A percentile compares a stretch with the other conserved stretches of the same genome.
Evolutionary conservation across 2,113 vertebrate genomes (phyloP).

Genomic region (Agelaius phoeniceus): DNA sequence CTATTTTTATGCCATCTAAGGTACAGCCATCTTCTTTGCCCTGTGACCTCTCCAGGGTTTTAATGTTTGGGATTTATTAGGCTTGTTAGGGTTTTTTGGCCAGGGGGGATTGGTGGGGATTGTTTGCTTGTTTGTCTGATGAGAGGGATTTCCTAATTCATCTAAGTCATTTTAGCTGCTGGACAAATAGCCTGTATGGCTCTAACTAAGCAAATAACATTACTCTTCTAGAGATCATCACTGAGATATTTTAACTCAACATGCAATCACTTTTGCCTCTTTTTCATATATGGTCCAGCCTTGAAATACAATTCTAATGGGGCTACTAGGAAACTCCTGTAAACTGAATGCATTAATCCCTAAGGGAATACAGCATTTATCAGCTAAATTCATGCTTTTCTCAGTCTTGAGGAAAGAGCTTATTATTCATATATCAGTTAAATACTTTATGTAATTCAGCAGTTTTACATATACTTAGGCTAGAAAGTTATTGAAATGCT

Average conservation of each 20-base stretch:
- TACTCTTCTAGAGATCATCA: background rate
- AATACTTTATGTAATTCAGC: background rate
- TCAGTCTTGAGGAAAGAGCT: background rate
- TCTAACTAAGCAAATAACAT: background rate
- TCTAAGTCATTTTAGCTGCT: background rate
- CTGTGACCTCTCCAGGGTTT: background rate
- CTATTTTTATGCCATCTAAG: background rate
- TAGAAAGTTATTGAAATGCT: slow-evolving; percentile 6
- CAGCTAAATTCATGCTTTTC: background rate
- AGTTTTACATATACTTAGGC: background rate
- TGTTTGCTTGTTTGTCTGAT: background rate
- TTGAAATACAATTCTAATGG: background rate
- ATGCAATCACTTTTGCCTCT: background rate
- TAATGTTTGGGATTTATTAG: too few relatives aligned
- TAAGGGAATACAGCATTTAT: background rate
- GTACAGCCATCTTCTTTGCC: background rate
- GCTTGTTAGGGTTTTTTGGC: background rate
- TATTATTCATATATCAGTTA: background rate
- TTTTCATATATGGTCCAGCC: background rate
- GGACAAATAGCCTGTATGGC: background rate
- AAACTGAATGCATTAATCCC: background rate
- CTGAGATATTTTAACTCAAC: background rate
- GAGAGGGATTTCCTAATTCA: background rate
- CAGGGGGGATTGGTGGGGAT: accelerated
- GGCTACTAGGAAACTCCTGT: background rate